Percentiles rank a stretch among this genome's conserved stretches.
Evolutionary conservation across 2,797 vertebrate genomes (phyloP).

Genomic region (Nasua narica): DNA sequence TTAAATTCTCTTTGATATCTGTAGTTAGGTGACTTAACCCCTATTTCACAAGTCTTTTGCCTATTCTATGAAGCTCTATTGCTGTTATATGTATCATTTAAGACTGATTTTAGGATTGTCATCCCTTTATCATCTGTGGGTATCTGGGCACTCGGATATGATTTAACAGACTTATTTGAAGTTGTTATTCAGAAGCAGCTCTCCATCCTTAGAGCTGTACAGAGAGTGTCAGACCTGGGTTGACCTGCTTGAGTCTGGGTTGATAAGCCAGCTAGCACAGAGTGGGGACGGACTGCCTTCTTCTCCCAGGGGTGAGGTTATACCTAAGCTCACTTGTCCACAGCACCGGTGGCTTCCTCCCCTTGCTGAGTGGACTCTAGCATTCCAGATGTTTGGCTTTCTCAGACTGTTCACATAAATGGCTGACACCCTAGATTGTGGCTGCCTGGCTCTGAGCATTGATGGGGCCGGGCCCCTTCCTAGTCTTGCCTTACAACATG

Average conservation of each 20-base stretch:
- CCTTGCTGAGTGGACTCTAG: not conserved
- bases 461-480: not conserved
- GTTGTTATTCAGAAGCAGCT: not conserved
- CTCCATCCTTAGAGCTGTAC: not conserved
- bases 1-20: conserved; percentile 64
- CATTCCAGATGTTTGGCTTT: not conserved
- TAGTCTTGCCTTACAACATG: not conserved
- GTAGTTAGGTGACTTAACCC: conserved; percentile 22
- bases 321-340: not conserved
- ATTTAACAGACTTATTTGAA: not conserved
- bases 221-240: not conserved
- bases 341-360: not conserved
- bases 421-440: not conserved
- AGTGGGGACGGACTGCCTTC: not conserved
- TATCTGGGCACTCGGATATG: not conserved
- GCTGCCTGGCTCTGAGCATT: not conserved
- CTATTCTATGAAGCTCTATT: not conserved
- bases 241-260: not conserved
- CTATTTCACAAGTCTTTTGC: conserved; percentile 32
- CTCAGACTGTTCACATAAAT: not conserved
- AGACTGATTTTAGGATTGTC: not conserved
- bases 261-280: not conserved
- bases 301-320: not conserved
- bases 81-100: not conserved
- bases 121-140: not conserved